Conservation (phyloP, 2,113 vertebrate species). For the Gasterosteus aculeatus region DNA sequence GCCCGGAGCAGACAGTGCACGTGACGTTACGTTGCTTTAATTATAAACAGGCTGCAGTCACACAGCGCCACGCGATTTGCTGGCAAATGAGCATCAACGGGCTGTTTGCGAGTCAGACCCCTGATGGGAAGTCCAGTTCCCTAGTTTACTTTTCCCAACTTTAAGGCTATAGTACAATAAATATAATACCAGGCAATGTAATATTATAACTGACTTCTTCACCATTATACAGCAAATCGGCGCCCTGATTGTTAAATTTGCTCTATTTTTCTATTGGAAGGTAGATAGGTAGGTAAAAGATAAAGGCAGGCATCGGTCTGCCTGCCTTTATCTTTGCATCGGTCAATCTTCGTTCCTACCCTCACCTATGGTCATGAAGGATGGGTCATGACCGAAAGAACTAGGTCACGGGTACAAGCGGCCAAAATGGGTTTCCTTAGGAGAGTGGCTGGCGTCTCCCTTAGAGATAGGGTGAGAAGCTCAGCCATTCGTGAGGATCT, state of each 20-base stretch:
- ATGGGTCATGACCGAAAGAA: too few relatives aligned
- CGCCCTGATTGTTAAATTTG: not conserved
- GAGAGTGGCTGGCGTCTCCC: too few relatives aligned
- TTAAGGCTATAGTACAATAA: not conserved
- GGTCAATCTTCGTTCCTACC: too few relatives aligned
- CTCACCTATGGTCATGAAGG: too few relatives aligned
- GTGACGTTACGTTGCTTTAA: not conserved
- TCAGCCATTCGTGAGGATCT: too few relatives aligned
- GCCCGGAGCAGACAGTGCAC: not conserved
- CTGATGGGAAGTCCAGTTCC: not conserved
- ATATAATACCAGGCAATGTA: not conserved
- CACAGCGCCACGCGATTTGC: slow-evolving; percentile 26
- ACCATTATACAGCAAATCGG: not conserved
- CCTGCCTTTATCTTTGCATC: too few relatives aligned
- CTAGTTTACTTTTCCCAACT: not conserved
- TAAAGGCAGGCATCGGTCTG: too few relatives aligned
- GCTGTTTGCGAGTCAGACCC: not conserved
- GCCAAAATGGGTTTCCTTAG: too few relatives aligned
- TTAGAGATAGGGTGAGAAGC: too few relatives aligned
- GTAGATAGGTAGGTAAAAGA: too few relatives aligned
- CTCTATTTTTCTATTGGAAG: not conserved
- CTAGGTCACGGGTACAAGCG: too few relatives aligned
- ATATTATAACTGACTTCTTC: not conserved
- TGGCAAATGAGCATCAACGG: slow-evolving; percentile 22
- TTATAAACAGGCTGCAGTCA: slow-evolving; percentile 11